Conservation (phyloP, 2,113 vertebrate genomes). For the Lates calcarifer region DNA sequence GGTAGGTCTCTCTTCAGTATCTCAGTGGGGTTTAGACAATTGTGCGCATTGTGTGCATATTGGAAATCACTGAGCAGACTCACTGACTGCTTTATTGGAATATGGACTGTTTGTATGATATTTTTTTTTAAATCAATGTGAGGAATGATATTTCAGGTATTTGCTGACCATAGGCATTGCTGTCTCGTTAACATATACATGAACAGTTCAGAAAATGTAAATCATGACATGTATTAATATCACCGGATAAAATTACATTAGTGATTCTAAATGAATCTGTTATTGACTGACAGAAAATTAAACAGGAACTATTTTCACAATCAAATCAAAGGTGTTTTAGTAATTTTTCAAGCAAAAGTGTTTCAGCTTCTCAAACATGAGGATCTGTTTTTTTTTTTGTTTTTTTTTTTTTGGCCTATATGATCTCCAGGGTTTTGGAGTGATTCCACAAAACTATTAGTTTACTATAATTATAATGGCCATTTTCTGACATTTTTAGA, state of each 20-base stretch:
- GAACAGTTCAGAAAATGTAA: background rate
- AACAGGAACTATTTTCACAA: background rate
- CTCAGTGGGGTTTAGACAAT: too few species aligned
- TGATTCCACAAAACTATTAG: background rate
- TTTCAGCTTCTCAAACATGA: background rate
- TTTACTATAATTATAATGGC: background rate
- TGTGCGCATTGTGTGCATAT: too few species aligned
- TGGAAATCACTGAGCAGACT: background rate
- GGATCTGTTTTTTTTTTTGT: too few species aligned
- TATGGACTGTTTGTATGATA: background rate
- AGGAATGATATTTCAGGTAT: background rate
- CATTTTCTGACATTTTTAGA: background rate
- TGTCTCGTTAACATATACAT: background rate
- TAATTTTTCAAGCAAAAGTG: background rate
- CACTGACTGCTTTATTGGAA: background rate
- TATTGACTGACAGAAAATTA: background rate
- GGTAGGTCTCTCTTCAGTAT: background rate
- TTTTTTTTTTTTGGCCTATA: too few species aligned
- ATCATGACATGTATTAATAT: background rate
- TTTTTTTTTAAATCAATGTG: background rate
- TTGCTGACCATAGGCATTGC: background rate
- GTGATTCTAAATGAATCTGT: background rate
- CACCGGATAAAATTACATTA: background rate
- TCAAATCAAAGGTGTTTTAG: background rate
- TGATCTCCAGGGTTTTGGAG: background rate